Percentiles rank a stretch among this genome's conserved stretches.
phyloP scores from a whole-genome alignment of 2,888 invertebrate species.

The Drosophila parthenogenetica region DNA sequence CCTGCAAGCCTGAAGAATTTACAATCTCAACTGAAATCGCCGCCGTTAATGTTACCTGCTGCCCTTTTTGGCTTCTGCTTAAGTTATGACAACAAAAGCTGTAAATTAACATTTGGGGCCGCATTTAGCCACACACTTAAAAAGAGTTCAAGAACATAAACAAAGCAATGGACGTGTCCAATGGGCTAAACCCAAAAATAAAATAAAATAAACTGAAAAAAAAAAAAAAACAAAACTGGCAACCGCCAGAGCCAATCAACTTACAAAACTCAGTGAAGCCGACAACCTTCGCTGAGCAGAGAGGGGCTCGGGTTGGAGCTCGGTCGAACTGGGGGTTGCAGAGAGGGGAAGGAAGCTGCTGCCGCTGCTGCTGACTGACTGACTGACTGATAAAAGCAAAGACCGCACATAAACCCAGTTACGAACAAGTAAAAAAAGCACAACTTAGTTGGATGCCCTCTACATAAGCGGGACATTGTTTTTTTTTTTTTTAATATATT shows the following conservation, averaged over 20 bases:
- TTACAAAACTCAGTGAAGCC: slow-evolving; percentile 61
- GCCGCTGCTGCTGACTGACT: background rate
- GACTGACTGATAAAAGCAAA: slow-evolving; percentile 59
- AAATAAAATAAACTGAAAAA: slow-evolving; percentile 5
- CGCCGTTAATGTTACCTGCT: background rate
- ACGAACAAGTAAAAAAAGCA: slow-evolving; percentile 46
- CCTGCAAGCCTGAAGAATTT: slow-evolving; percentile 1
- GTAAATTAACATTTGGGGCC: slow-evolving; percentile 75
- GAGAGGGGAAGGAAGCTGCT: slow-evolving; percentile 5
- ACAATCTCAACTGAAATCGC: slow-evolving; percentile 4
- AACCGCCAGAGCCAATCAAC: slow-evolving; percentile 68
- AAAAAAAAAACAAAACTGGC: slow-evolving; percentile 10
- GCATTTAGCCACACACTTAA: slow-evolving; percentile 58
- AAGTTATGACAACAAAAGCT: slow-evolving; percentile 65
- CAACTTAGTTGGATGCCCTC: slow-evolving; percentile 13
- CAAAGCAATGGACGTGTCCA: slow-evolving; percentile 62
- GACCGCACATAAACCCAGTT: slow-evolving; percentile 71
- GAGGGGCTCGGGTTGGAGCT: background rate
- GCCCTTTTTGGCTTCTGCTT: slow-evolving; percentile 34
- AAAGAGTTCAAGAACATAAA: slow-evolving; percentile 80
- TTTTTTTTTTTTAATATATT: too few relatives aligned
- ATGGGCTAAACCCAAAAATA: slow-evolving; percentile 30
- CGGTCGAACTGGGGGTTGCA: too few relatives aligned
- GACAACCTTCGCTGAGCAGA: slow-evolving; percentile 55
- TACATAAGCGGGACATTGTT: too few relatives aligned